Base-by-base conservation (phyloP, 2,888 invertebrate genomes). In the Glyphotaelius pellucidus region DNA sequence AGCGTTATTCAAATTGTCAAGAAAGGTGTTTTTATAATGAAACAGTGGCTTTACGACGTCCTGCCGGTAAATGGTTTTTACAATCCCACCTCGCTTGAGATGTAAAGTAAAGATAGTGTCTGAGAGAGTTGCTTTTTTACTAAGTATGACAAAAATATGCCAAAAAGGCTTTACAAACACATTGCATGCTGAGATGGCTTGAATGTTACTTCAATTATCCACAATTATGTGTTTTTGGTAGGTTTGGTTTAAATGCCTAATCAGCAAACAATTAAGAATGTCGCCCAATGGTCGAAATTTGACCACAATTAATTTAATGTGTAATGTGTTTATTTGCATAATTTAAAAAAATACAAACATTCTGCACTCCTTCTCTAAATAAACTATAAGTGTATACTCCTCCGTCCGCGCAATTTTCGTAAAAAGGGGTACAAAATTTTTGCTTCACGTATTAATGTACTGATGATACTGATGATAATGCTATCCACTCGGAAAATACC, bases 1-100 rank as follows among this genome's bases (percentile, higher is more conserved):
- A 11, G 15, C 15, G 32, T 32, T 87, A 87, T 87, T 52, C 67
- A 87, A 87, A 67, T 87, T 67, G 87, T 67, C 87, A 87, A n/a
- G 85, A 81, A 32, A 83, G 35, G 83, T 83, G 35, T 83, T 83
- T 83, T 83, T 83, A 35, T 83, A 83, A 83, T 12, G 83, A 32
- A 31, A 67, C 67, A 25, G 67, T n/a, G 67, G 67, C 67, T 25
- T 67, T 67, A 67, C 67, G 5, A 67, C 67, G n/a, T 67, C 67
- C 67, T 67, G 67, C 25, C 25, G 11, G 67, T 67, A 67, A 67
- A 67, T 7, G 9, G 31, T 81, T 81, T 81, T 81, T 31, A 81
- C 11, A 31, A 81, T 31, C 4, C 15, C 32, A 19, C 81, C 14
- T 32, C 32, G 32, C 5, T 32, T 81, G 7, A 32, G 32, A 30